Evolutionary conservation across 2,797 vertebrate genomes (phyloP).

Genomic region (Sciaenops ocellatus): DNA sequence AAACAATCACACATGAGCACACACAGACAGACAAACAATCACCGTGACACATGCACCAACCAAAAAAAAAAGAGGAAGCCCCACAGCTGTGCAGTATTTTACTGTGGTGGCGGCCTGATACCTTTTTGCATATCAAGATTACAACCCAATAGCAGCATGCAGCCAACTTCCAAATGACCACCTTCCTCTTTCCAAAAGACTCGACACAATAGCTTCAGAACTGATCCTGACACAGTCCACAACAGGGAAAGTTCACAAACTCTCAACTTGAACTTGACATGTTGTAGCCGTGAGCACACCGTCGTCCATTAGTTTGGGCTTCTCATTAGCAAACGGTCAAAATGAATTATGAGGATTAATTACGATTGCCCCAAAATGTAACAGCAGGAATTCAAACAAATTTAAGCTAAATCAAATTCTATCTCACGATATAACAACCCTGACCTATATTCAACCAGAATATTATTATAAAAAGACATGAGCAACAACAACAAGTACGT

Average conservation of each 20-base stretch:
- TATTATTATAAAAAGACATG: not conserved
- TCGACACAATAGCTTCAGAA: constrained; percentile 9
- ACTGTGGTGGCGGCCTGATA: constrained; percentile 42
- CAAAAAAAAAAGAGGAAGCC: constrained; percentile 85
- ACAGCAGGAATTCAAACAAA: not conserved
- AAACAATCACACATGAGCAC: constrained; percentile 43
- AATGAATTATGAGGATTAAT: not conserved
- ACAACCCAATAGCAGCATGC: constrained; percentile 39
- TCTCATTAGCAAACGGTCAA: not conserved
- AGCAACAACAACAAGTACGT: not conserved
- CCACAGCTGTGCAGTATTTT: constrained; percentile 80
- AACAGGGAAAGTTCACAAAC: not conserved
- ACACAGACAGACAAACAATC: constrained; percentile 44
- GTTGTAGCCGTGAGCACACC: no score
- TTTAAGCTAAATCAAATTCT: not conserved
- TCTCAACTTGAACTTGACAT: no score
- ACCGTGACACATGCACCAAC: constrained; percentile 21
- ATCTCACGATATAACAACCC: not conserved
- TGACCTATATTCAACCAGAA: not conserved
- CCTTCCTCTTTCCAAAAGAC: constrained; percentile 73
- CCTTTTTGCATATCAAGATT: constrained; percentile 87
- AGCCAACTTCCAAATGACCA: constrained; percentile 52
- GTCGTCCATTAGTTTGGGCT: not conserved
- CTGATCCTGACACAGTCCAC: not conserved
- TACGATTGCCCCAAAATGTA: not conserved